Conservation (phyloP, 2,888 invertebrate genomes). For the Callinectes sapidus region DNA sequence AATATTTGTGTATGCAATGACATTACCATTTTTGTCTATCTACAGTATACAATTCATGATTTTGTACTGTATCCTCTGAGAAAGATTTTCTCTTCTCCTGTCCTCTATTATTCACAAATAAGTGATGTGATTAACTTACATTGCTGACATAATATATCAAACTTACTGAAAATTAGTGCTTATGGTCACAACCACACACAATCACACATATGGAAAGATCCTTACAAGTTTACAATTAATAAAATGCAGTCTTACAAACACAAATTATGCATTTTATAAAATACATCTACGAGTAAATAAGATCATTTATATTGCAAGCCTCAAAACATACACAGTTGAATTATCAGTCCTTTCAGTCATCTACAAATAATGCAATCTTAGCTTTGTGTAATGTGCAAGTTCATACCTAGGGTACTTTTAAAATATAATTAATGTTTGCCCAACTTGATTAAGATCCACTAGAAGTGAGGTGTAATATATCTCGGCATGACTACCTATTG, state of each 20-base stretch:
- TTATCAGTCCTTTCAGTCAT: not conserved
- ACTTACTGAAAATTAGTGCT: not conserved
- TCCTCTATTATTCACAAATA: not conserved
- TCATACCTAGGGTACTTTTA: not conserved
- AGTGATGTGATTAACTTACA: not conserved
- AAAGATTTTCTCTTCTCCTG: not conserved
- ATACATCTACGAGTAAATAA: not conserved
- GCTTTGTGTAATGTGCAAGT: not conserved
- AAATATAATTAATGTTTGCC: not conserved
- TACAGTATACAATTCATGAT: not conserved
- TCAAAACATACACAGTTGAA: not conserved
- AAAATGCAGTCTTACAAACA: not conserved
- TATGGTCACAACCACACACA: not conserved
- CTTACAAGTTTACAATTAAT: not conserved
- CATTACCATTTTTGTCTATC: not conserved
- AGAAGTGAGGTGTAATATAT: not conserved
- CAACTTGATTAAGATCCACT: not conserved
- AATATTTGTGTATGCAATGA: not conserved
- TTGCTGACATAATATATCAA: not conserved
- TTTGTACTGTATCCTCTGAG: not conserved
- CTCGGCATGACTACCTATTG: not conserved
- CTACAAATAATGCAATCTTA: not conserved
- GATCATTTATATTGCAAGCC: not conserved
- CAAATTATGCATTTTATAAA: not conserved
- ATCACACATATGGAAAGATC: not conserved